These are phyloP conservation scores for Caenorhabditis parvicauda DNA, from an alignment of 2,888 invertebrate species.

Conservation along the genomic window DNA sequence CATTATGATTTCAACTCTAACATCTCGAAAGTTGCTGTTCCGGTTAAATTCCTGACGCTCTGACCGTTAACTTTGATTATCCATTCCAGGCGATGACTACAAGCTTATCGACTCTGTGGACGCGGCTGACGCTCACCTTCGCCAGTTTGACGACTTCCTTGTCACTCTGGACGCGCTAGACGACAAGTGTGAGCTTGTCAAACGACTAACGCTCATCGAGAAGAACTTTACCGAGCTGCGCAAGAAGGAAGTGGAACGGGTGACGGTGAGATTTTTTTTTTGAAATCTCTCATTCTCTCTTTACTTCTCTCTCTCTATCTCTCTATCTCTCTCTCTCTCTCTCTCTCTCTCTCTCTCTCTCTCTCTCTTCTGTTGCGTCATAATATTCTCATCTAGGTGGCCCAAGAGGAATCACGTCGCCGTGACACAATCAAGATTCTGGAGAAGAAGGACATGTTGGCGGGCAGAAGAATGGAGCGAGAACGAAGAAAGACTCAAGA, in stretches of 20 bases:
- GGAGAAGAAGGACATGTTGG: slow-evolving; percentile 83
- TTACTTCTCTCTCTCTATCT: no score
- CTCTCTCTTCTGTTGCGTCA: no score
- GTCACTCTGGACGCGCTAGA: slow-evolving; percentile 90
- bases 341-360: no score
- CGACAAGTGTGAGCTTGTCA: slow-evolving; percentile 82
- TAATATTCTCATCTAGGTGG: no score
- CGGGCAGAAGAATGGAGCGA: slow-evolving; percentile 77
- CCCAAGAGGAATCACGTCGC: slow-evolving; percentile 75
- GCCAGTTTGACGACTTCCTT: slow-evolving; percentile 89
- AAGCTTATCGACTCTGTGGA: slow-evolving; percentile 81
- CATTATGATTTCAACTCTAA: no score
- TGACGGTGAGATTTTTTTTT: no score
- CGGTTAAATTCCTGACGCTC: no score
- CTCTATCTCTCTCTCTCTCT: no score
- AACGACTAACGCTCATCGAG: slow-evolving; percentile 83
- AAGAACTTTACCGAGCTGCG: slow-evolving; percentile 78
- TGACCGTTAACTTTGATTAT: no score
- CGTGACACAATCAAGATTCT: slow-evolving; percentile 77
- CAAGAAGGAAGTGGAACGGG: slow-evolving; percentile 20
- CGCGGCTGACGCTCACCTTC: slow-evolving; percentile 86
- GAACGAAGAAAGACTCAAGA: slow-evolving; percentile 65
- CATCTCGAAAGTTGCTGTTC: no score
- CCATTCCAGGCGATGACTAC: slow-evolving; percentile 77
- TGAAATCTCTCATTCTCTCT: no score